Percentiles rank a stretch among this genome's conserved stretches.
These are phyloP conservation scores for Prenolepis imparis DNA, from an alignment of 2,888 invertebrate species.

Conservation along the genomic window DNA sequence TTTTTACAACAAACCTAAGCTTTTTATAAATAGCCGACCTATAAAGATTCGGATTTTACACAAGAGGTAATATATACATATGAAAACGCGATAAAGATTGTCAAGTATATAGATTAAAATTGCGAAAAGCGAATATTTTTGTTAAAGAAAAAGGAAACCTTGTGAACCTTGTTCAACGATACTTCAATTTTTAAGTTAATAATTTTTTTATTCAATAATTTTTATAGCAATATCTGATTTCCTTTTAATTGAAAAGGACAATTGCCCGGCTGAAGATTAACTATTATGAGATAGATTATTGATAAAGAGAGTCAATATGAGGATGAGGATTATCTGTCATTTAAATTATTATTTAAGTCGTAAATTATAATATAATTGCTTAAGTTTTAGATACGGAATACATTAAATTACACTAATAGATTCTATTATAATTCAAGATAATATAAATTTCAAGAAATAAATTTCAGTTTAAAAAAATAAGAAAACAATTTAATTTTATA, in stretches of 20 bases:
- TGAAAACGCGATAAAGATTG: not conserved
- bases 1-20: too few species aligned
- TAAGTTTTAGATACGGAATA: not conserved
- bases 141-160: not conserved
- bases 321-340: not conserved
- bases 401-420: not conserved
- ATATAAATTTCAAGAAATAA: not conserved
- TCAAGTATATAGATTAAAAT: not conserved
- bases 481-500: not conserved
- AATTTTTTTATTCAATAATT: constrained; percentile 17
- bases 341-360: not conserved
- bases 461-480: not conserved
- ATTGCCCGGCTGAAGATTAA: not conserved
- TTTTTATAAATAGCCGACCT: too few species aligned
- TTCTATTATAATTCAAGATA: not conserved
- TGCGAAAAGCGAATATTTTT: not conserved
- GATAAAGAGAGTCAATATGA: not conserved
- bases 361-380: not conserved
- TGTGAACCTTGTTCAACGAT: not conserved
- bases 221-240: not conserved
- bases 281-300: constrained; percentile 1
- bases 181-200: not conserved
- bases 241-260: not conserved
- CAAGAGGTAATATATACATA: too few species aligned
- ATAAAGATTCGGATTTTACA: too few species aligned